Base-by-base conservation (phyloP, 2,888 invertebrate genomes). In the Diploptera punctata region DNA sequence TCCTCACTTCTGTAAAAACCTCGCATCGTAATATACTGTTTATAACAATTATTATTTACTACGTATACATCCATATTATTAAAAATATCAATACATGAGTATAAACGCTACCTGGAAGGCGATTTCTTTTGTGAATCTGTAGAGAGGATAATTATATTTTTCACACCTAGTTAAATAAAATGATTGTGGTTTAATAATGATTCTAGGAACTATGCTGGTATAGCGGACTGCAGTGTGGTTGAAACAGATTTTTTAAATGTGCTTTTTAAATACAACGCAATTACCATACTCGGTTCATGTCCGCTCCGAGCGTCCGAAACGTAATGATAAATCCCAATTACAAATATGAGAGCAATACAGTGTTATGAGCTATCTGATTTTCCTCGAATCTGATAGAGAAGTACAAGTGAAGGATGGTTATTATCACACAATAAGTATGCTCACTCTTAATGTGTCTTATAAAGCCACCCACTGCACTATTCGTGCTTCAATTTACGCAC, bases 291-390 rank as follows among this genome's bases (percentile, higher is more conserved):
- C 47, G 10, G 43, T 62, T 62, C 38, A 13, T 21, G 38, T 21
- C 21, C 29, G 13, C 44, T 43, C 3, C 47, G 13, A 24, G 65
- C 18, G 38, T 29, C 38, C 13, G 61, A 61, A 61, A 38, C 13
- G 47, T 47, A 65, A 47, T n/a, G n/a, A n/a, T 65, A 26, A 65
- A 65, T 65, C 44, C 26, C 38, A 47, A 47, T 65, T 26, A 29
- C 3, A 43, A 5, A n/a, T 16, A 10, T 18, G n/a, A 1, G 44
- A 3, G 65, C 26, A 62, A 62, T 10, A 62, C 52, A 24, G 52
- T 3, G 5, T 24, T 21, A 52, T n/a, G n/a, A n/a, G n/a, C n/a
- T n/a, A n/a, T n/a, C n/a, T n/a, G n/a, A n/a, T n/a, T n/a, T n/a
- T n/a, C n/a, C n/a, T n/a, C n/a, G n/a, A n/a, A n/a, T n/a, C n/a